These are phyloP conservation scores for Ctenopoma kingsleyae DNA, from an alignment of 2,797 vertebrate species.

Conservation along the genomic window DNA sequence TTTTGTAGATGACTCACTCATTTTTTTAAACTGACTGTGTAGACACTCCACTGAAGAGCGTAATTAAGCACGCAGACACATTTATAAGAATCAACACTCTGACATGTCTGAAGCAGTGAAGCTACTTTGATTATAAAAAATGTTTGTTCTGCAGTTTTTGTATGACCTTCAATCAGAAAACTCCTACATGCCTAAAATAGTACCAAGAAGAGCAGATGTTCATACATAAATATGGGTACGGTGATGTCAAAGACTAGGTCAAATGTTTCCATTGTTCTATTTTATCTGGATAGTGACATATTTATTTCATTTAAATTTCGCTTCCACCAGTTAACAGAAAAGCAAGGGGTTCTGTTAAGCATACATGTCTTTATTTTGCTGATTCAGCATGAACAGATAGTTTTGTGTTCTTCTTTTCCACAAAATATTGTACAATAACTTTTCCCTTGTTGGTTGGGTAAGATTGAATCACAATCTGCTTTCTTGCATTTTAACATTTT, in stretches of 20 bases:
- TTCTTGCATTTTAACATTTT: background rate
- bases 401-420: background rate
- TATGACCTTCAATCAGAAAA: conserved; percentile 69
- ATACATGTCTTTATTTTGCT: background rate
- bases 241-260: conserved; percentile 63
- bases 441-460: background rate
- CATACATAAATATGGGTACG: conserved; percentile 78
- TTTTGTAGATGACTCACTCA: conserved; percentile 13
- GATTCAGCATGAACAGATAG: conserved; percentile 4
- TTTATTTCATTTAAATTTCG: background rate
- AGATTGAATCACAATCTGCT: background rate
- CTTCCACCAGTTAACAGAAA: conserved; percentile 3
- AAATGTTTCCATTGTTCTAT: conserved; percentile 34
- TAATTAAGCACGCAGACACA: conserved; percentile 16
- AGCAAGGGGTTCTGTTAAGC: conserved; percentile 3
- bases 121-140: conserved; percentile 47
- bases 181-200: conserved; percentile 57
- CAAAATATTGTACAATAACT: conserved; percentile 1
- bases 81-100: conserved; percentile 11
- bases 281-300: background rate
- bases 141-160: conserved; percentile 26
- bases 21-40: conserved; percentile 12
- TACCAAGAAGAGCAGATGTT: conserved; percentile 74
- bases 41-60: conserved; percentile 4
- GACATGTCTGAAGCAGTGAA: conserved; percentile 10